A percentile compares a stretch with the other conserved stretches of the same genome.
Evolutionary conservation across 2,888 invertebrate genomes (phyloP).

Genomic region (Lacanobia wlatinum): DNA sequence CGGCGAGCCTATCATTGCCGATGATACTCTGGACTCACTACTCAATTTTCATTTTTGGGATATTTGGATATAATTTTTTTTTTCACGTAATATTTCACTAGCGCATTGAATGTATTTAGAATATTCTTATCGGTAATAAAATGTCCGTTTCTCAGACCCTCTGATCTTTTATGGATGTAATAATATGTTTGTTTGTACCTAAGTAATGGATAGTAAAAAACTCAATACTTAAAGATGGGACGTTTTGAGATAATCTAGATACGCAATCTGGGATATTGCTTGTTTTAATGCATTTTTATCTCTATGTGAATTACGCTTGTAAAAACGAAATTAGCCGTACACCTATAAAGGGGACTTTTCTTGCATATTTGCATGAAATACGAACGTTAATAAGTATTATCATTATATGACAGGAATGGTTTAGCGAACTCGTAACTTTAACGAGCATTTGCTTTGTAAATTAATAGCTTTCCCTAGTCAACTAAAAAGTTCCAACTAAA

Average conservation of each 20-base stretch:
- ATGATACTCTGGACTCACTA: too few relatives aligned
- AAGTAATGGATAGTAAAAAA: not conserved
- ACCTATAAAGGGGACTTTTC: not conserved
- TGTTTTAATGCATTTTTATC: constrained; percentile 11
- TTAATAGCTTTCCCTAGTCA: not conserved
- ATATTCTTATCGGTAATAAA: not conserved
- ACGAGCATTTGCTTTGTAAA: not conserved
- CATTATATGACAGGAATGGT: too few relatives aligned
- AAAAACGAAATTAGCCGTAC: not conserved
- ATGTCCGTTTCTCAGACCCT: not conserved
- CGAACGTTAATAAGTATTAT: too few relatives aligned
- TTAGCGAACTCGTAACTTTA: not conserved
- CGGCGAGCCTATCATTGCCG: too few relatives aligned
- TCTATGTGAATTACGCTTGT: not conserved
- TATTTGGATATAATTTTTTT: too few relatives aligned
- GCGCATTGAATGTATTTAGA: too few relatives aligned
- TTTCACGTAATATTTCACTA: too few relatives aligned
- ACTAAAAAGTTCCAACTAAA: too few relatives aligned
- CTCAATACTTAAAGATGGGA: not conserved
- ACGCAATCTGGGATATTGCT: not conserved
- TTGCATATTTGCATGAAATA: not conserved
- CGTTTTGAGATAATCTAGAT: not conserved
- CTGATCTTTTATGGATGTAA: not conserved
- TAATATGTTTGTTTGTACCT: not conserved
- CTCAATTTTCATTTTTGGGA: too few relatives aligned